Base-by-base conservation (phyloP, 2,888 invertebrate genomes). In the Mycalesis mineus region DNA sequence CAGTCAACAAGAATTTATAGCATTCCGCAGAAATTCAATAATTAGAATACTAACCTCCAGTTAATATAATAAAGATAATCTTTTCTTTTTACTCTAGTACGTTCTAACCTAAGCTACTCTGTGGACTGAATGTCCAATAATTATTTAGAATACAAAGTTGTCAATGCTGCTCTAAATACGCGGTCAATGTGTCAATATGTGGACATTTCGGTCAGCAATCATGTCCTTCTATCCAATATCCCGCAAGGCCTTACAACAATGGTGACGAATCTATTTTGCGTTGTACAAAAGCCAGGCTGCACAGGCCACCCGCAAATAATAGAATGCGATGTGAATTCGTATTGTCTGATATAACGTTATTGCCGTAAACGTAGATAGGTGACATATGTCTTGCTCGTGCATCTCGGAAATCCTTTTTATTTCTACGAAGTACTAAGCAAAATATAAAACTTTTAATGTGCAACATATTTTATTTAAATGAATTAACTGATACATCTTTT, bases 301-400 rank as follows among this genome's bases (percentile, higher is more conserved):
- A 22, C 22, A 65, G 84, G 75, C 85, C 87, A 87, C 88, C 86
- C 86, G 76, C 80, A 77, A 81, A 78, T 78, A 80, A 81, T 77
- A 70, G 74, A 61, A 68, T 65, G 67, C 64, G 65, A 66, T 64
- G 63, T 65, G 70, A 65, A 73, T 73, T 72, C 64, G 70, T 68
- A 78, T 80, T 81, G 78, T 80, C 63, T 72, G 72, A 47, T 51
- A 33, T 51, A 37, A 40, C 39, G 22, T 37, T 36, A 70, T 70
- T 65, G 70, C 68, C 66, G 66, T 69, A 68, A 70, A 75, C 75
- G 71, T 76, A 76, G 72, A 71, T 71, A 71, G 70, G 73, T 74
- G 77, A 79, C 75, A 33, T 36, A 29, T 44, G 44, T 14, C 13
- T 8, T 44, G n/a, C 2, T 8, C 36, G 9, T 36, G 36, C 36